Evolutionary conservation across 37 sponge, comb jelly and placozoan genomes (phyloP).

Genomic region (Spongilla lacustris): DNA sequence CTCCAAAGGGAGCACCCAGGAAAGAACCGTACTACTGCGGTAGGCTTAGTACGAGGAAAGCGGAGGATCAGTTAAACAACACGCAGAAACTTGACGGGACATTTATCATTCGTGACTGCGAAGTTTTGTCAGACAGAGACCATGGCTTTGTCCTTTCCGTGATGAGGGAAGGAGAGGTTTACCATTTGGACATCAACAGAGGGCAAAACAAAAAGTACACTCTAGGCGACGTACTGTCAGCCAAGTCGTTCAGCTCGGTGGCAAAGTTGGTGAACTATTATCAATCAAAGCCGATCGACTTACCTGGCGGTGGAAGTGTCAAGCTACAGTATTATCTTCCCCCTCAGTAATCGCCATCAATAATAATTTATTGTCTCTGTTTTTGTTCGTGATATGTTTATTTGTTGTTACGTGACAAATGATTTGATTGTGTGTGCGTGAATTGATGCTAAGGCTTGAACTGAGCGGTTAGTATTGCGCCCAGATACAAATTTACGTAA

Average conservation of each 20-base stretch:
- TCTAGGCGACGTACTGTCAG: neutral
- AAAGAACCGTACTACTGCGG: neutral
- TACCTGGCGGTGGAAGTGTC: slow-evolving; percentile 30
- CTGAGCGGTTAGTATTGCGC: no score
- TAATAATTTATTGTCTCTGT: no score
- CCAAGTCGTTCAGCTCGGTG: slow-evolving; percentile 23
- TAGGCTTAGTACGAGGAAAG: neutral
- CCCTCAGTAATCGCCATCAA: no score
- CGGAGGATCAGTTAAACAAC: neutral
- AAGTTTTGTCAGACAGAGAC: neutral
- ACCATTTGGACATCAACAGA: slow-evolving; percentile 24
- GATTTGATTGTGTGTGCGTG: no score
- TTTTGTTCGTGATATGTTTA: no score
- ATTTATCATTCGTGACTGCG: neutral
- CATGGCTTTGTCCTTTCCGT: slow-evolving; percentile 30
- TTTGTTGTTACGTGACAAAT: no score
- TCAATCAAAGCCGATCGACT: slow-evolving; percentile 24
- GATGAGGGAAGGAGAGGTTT: slow-evolving; percentile 12
- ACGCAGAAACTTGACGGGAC: neutral
- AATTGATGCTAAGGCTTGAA: no score
- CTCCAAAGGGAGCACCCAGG: neutral
- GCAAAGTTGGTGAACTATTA: slow-evolving; percentile 31
- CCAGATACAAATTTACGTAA: no score
- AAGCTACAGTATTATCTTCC: slow-evolving; percentile 22
- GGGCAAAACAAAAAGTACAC: slow-evolving; percentile 18